Base-by-base conservation (phyloP, 1,140 invertebrate genomes). In the Cydia amplana region DNA sequence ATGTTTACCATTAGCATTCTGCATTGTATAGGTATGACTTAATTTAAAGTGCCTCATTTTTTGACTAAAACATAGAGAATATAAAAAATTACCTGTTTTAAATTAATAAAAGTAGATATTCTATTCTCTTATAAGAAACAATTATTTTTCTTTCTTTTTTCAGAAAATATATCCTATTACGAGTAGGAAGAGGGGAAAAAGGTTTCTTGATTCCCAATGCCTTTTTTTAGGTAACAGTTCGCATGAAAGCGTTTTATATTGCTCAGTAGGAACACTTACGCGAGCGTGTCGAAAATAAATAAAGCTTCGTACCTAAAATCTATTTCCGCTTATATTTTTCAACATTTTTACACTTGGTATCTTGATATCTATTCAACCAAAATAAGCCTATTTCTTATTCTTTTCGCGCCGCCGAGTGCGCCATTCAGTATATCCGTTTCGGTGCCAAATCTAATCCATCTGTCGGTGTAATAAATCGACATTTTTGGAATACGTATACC, bases 301-400 rank as follows among this genome's bases (percentile, higher is more conserved):
- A 51, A 51, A 51, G 16, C 49, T 6, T 6, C 49, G 14, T 46
- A 43, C 10, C 7, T 43, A 51, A 51, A 6, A n/a, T 18, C 49
- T n/a, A 7, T 51, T 51, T 51, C 49, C 5, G 49, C n/a, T 18
- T 18, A 51, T 51, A 51, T 51, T 51, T 51, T n/a, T 5, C n/a
- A 4, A 51, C 49, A 51, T 51, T 51, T 65, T 65, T 65, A 64
- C 7, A 65, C 64, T 28, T 23, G 28, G 16, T 70, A 70, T 9
- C n/a, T 51, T 16, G n/a, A 2, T 55, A 23, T 60, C 7, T 23
- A 60, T 60, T 60, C 20, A 60, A 23, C 55, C 55, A 60, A 60
- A 60, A 60, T 60, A 60, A 60, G 18, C 20, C n/a, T 20, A 60
- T 60, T 60, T 60, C 7, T 10, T 60, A 60, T 60, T 60, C 55